phyloP scores from a whole-genome alignment of 2,888 invertebrate species.

The Rhimphoctona megacephalus region DNA sequence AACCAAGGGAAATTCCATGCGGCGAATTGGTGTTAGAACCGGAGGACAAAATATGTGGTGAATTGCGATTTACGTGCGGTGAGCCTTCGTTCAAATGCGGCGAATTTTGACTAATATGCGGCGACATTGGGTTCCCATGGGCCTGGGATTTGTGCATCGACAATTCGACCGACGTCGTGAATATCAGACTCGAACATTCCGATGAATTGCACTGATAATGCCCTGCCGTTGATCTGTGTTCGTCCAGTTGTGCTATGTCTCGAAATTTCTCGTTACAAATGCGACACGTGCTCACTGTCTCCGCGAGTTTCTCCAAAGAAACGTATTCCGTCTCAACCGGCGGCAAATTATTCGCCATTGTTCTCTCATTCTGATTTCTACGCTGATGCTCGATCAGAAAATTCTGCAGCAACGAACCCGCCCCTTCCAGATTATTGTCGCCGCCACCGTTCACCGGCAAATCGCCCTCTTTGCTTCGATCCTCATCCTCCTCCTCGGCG shows the following conservation, averaged over 20 bases:
- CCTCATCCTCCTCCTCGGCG: constrained; percentile 71
- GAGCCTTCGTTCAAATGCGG: constrained; percentile 75
- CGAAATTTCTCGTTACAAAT: constrained; percentile 88
- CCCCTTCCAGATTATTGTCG: constrained; percentile 74
- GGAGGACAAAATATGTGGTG: constrained; percentile 67
- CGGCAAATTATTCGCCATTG: constrained; percentile 58
- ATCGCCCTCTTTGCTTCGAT: constrained; percentile 50
- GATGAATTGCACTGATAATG: constrained; percentile 86
- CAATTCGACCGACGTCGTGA: constrained; percentile 78
- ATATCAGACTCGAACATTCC: constrained; percentile 81
- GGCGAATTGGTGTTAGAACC: constrained; percentile 72
- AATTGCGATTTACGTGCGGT: constrained; percentile 75
- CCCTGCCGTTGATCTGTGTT: constrained; percentile 86
- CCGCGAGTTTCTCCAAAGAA: constrained; percentile 88
- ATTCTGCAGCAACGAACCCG: constrained; percentile 78
- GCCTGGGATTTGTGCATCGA: constrained; percentile 80
- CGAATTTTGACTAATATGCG: constrained; percentile 72
- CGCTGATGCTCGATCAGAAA: constrained; percentile 82
- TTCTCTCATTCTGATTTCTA: constrained; percentile 67
- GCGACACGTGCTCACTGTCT: constrained; percentile 87
- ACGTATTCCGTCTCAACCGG: constrained; percentile 87
- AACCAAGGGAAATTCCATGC: constrained; percentile 73
- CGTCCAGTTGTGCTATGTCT: constrained; percentile 86
- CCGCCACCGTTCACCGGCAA: constrained; percentile 69
- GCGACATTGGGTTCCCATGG: constrained; percentile 79